Evolutionary conservation across 2,888 invertebrate species (phyloP).

Genomic region (Coelinius sp.): DNA sequence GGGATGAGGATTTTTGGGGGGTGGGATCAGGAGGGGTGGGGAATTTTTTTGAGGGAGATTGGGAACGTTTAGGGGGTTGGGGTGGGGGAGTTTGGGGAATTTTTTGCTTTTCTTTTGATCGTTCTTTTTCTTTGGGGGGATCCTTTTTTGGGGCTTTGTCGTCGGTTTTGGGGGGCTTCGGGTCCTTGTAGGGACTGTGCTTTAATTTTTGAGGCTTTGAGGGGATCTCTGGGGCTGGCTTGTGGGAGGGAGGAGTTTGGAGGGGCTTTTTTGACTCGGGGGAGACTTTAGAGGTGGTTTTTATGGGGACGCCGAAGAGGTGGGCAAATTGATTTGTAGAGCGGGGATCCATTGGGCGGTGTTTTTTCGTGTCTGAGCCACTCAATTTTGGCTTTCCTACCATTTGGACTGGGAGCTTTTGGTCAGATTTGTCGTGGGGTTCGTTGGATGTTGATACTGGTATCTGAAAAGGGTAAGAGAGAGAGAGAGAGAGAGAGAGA

Average conservation of each 20-base stretch:
- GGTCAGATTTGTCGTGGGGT: conserved; percentile 74
- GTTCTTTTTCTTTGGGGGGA: conserved; percentile 74
- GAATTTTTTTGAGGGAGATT: conserved; percentile 62
- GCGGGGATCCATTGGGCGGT: conserved; percentile 69
- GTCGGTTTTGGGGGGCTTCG: conserved; percentile 71
- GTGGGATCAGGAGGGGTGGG: conserved; percentile 59
- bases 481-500: too few species aligned
- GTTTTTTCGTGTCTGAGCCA: conserved; percentile 70
- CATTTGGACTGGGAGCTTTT: conserved; percentile 75
- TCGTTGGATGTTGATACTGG: conserved; percentile 72
- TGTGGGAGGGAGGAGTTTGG: too few species aligned
- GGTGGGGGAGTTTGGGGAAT: conserved; percentile 70
- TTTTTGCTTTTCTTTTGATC: conserved; percentile 74
- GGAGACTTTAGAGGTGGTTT: conserved; percentile 78
- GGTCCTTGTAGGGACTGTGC: conserved; percentile 74
- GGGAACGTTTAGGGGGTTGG: conserved; percentile 58
- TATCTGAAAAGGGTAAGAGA: conserved; percentile 54
- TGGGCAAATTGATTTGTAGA: conserved; percentile 80
- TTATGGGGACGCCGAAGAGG: conserved; percentile 88
- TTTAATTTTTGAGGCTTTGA: conserved; percentile 71
- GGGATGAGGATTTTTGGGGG: conserved; percentile 57
- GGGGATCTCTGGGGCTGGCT: conserved; percentile 73
- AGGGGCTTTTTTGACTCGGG: conserved; percentile 77
- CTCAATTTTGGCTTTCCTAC: conserved; percentile 81
- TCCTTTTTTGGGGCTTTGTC: conserved; percentile 73